Conservation (phyloP, 2,113 vertebrate genomes). For the Pteronura brasiliensis region DNA sequence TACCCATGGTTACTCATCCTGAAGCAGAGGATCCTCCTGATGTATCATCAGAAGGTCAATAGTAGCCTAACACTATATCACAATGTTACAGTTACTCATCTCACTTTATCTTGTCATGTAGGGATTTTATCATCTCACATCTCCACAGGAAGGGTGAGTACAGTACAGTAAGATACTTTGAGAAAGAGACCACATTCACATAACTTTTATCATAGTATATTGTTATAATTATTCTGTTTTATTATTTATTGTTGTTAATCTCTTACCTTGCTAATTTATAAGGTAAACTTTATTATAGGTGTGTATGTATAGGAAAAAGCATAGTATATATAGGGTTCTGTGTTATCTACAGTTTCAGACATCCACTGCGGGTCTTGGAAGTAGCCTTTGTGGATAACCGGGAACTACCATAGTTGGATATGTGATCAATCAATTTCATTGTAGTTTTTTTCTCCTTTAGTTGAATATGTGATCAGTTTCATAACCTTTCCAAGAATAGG, state of each 20-base stretch:
- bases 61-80: neutral
- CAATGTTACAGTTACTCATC: neutral
- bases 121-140: neutral
- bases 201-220: neutral
- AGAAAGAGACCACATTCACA: neutral
- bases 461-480: neutral
- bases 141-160: neutral
- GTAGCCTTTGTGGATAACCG: neutral
- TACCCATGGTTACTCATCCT: neutral
- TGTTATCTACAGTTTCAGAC: neutral
- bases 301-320: neutral
- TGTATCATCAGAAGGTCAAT: neutral
- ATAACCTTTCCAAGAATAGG: neutral
- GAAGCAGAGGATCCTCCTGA: neutral
- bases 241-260: neutral
- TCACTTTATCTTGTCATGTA: neutral
- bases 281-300: neutral
- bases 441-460: neutral
- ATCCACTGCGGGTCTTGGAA: neutral
- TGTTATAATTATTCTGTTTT: neutral
- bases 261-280: neutral
- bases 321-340: neutral
- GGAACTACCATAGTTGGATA: neutral
- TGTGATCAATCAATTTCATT: neutral
- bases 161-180: neutral